These are phyloP conservation scores for Stramonita haemastoma DNA, from an alignment of 2,888 invertebrate species.

Conservation along the genomic window DNA sequence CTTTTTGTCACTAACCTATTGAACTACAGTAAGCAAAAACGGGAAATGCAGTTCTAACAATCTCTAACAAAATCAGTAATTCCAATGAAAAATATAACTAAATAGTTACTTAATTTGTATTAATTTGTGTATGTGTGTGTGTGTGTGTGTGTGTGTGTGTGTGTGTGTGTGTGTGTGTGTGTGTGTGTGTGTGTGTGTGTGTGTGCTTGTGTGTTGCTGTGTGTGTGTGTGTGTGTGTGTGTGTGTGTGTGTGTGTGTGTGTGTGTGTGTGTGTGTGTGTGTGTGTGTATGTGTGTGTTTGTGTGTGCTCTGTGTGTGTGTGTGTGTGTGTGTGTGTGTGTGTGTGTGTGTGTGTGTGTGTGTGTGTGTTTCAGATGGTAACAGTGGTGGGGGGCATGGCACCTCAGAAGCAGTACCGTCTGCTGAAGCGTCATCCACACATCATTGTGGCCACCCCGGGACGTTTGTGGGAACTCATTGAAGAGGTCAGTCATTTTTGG, in stretches of 20 bases:
- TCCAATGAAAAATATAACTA: too few relatives aligned
- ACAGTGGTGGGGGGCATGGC: constrained; percentile 96
- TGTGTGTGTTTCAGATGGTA: constrained; percentile 81
- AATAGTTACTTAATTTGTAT: too few relatives aligned
- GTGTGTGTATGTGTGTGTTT: background rate
- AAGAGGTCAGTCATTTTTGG: constrained; percentile 79
- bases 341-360: constrained; percentile 3
- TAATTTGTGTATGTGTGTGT: too few relatives aligned
- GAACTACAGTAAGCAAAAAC: too few relatives aligned
- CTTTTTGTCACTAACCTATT: too few relatives aligned
- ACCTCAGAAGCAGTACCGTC: constrained; percentile 92
- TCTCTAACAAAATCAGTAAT: too few relatives aligned
- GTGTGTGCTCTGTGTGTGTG: background rate
- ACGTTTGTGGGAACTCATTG: constrained; percentile 94
- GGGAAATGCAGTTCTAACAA: too few relatives aligned
- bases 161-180: too few relatives aligned
- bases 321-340: constrained; percentile 14
- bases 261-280: constrained; percentile 13
- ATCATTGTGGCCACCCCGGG: constrained; percentile 98
- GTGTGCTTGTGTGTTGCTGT: too few relatives aligned
- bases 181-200: too few relatives aligned
- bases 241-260: background rate
- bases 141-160: too few relatives aligned
- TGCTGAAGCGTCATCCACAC: constrained; percentile 89
- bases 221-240: too few relatives aligned